These are phyloP conservation scores for Ceyx cyanopectus DNA, from an alignment of 2,113 vertebrate species.

Conservation along the genomic window DNA sequence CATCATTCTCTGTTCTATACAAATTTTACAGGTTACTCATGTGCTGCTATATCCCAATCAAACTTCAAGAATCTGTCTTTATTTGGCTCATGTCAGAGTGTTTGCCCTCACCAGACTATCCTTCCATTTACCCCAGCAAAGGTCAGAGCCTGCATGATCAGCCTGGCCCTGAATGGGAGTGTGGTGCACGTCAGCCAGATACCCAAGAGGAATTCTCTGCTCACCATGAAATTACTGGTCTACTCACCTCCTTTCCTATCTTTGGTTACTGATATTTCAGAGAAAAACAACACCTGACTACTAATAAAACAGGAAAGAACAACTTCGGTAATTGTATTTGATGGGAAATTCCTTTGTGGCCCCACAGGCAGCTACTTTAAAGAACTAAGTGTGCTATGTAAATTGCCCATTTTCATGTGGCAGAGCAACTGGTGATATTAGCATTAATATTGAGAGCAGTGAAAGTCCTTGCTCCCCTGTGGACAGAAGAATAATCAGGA, in stretches of 20 bases:
- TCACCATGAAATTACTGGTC: accelerated
- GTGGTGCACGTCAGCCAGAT: neutral
- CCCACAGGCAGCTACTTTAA: neutral
- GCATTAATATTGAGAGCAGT: neutral
- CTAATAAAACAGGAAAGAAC: neutral
- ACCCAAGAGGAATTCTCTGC: neutral
- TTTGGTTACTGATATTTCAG: neutral
- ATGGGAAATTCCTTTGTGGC: neutral
- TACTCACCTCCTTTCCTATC: neutral
- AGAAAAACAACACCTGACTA: neutral
- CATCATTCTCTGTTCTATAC: neutral
- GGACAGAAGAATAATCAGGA: neutral
- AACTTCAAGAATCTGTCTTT: neutral
- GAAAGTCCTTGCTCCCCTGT: neutral
- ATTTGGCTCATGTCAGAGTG: neutral
- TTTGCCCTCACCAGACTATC: neutral
- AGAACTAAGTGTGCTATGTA: neutral
- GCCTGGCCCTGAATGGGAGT: neutral
- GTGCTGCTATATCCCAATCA: neutral
- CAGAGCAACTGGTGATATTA: neutral
- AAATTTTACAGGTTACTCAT: neutral
- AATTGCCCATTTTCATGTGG: neutral
- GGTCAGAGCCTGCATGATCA: neutral
- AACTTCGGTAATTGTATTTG: neutral
- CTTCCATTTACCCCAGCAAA: neutral